Evolutionary conservation across 1,140 invertebrate genomes (phyloP), one percentile per base, ranked within the genome.

Genomic region (Drosophila bocqueti): DNA sequence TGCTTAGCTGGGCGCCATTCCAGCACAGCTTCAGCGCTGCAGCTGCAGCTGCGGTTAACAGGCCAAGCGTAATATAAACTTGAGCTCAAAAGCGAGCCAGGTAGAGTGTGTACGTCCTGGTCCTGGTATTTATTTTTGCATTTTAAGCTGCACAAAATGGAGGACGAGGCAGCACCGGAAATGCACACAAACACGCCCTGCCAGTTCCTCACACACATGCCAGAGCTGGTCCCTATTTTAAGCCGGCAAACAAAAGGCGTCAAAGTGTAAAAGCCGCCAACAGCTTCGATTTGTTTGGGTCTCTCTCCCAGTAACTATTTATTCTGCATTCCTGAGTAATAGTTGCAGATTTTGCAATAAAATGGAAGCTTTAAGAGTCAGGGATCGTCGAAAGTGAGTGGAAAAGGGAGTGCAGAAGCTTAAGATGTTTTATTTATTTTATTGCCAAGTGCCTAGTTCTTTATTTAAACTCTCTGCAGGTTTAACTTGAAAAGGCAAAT

Each of bases 61-160:
- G 84, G 85, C 85, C 81, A 90, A 83, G 84, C 84, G 84, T 89
- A 89, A 84, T 89, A 84, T 89, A 89, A 89, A 89, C 84, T 89
- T 89, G 81, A 84, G 83, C 85, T 89, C 68, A 81, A 81, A 84
- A 89, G 81, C 81, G 36, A 26, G 4, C 21, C 34, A 67, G 65
- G 60, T 24, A 24, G 24, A 31, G 36, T 54, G 36, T 24, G 52
- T 58, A 55, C 36, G 61, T 34, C 59, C 66, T 75, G 81, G 80
- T 50, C 45, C 65, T 81, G 81, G 84, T 74, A 90, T 85, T 90
- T 90, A 85, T 90, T 90, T 89, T 85, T 90, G 79, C 76, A 85
- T 90, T 90, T 84, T 85, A 85, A 82, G 81, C 80, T 89, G 59
- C 74, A 76, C 52, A 78, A 77, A 62, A 72, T 72, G 50, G 76